These are phyloP conservation scores for Epizoanthus fatuus DNA, from an alignment of 92 coral and sea anemone genomes.

Conservation along the genomic window DNA sequence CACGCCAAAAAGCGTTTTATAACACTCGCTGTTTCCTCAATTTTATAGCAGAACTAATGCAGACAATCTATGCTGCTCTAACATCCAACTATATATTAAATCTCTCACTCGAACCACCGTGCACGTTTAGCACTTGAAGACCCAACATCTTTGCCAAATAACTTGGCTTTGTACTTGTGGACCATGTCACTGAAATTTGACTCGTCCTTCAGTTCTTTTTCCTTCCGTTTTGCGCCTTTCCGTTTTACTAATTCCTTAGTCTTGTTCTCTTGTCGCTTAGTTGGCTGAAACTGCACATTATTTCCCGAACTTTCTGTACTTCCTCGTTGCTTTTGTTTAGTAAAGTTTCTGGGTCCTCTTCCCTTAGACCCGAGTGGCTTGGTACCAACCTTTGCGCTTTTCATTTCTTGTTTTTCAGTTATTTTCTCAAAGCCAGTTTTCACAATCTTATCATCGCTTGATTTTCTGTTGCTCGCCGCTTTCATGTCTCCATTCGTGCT, in stretches of 20 bases:
- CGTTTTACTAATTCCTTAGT: constrained; percentile 7
- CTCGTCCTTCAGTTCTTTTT: constrained; percentile 79
- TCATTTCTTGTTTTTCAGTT: constrained; percentile 7
- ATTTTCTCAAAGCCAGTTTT: background rate
- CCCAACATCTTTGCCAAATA: constrained; percentile 75
- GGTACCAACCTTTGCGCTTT: background rate
- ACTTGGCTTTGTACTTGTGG: constrained; percentile 87
- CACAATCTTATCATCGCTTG: background rate
- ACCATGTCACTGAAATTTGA: constrained; percentile 84
- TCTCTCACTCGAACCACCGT: constrained; percentile 71
- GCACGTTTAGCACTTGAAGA: constrained; percentile 64
- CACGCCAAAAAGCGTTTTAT: too few species aligned
- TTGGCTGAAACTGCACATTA: background rate
- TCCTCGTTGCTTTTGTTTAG: constrained; percentile 11
- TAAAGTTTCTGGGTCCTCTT: constrained; percentile 2
- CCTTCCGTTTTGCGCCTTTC: constrained; percentile 62
- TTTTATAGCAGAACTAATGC: too few species aligned
- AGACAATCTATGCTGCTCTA: too few species aligned
- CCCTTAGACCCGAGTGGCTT: background rate
- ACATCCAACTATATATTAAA: too few species aligned
- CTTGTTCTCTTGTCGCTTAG: background rate
- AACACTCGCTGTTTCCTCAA: too few species aligned
- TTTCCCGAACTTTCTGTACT: background rate
- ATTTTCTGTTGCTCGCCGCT: background rate
- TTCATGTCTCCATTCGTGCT: constrained; percentile 6